A percentile compares a stretch with the other conserved stretches of the same genome.
These are phyloP conservation scores for Caenorhabditis latens DNA, from an alignment of 1,140 invertebrate species.

Conservation along the genomic window DNA sequence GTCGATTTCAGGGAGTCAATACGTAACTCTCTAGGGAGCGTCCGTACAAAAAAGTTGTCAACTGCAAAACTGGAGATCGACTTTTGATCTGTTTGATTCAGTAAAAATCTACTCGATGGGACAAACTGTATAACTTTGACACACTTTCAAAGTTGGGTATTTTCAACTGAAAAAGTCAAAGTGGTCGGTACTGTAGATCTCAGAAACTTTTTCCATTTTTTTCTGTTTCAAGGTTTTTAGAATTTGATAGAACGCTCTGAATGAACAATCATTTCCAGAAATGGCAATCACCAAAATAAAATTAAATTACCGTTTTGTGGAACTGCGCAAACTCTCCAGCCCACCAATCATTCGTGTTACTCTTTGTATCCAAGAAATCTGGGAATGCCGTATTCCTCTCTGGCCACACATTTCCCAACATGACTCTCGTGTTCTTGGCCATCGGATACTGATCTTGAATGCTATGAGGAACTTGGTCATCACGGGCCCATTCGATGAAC, in stretches of 20 bases:
- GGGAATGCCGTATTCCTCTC: constrained; percentile 74
- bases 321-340: constrained; percentile 61
- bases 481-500: constrained; percentile 68
- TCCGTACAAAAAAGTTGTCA: neutral
- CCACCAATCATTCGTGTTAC: constrained; percentile 66
- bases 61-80: too few species aligned
- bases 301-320: constrained; percentile 48
- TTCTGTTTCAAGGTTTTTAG: too few species aligned
- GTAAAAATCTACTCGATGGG: too few species aligned
- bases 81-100: neutral
- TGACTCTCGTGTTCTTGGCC: constrained; percentile 65
- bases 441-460: constrained; percentile 67
- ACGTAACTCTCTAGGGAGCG: too few species aligned
- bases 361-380: constrained; percentile 74
- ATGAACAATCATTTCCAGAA: neutral
- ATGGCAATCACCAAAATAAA: neutral
- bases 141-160: too few species aligned
- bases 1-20: too few species aligned
- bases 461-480: constrained; percentile 62
- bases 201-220: too few species aligned
- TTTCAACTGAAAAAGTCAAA: too few species aligned
- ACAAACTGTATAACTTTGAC: too few species aligned
- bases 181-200: too few species aligned
- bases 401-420: constrained; percentile 76
- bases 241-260: neutral